A percentile compares a stretch with the other conserved stretches of the same genome.
These are phyloP conservation scores for Drosophila hamatofila DNA, from an alignment of 2,888 invertebrate genomes.

Conservation along the genomic window DNA sequence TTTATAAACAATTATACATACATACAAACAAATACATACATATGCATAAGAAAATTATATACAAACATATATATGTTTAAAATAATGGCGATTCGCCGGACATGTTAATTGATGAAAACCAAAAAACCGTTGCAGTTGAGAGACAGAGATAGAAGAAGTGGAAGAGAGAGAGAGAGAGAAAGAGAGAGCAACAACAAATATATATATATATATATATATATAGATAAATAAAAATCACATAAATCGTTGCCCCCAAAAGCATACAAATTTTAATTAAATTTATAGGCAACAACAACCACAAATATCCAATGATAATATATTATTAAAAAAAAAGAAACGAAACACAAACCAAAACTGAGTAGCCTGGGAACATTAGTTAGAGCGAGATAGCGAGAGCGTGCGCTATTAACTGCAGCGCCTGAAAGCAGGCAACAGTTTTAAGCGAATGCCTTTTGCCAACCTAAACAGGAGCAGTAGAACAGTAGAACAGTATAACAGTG, in stretches of 20 bases:
- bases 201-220: conserved; percentile 11
- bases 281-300: conserved; percentile 23
- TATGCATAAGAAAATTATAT: conserved; percentile 14
- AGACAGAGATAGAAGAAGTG: conserved; percentile 25
- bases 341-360: conserved; percentile 9
- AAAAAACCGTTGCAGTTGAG: conserved; percentile 14
- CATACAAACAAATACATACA: conserved; percentile 39
- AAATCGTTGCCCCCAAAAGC: conserved; percentile 37
- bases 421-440: conserved; percentile 39
- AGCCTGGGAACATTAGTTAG: conserved; percentile 34
- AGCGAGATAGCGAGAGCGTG: conserved; percentile 20
- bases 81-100: conserved; percentile 43
- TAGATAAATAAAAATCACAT: conserved; percentile 5
- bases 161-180: conserved; percentile 19
- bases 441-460: conserved; percentile 7
- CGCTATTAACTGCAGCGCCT: conserved; percentile 29
- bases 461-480: neutral
- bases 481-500: neutral
- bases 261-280: conserved; percentile 53
- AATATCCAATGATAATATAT: conserved; percentile 7
- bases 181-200: conserved; percentile 14
- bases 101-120: conserved; percentile 9
- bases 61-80: conserved; percentile 51
- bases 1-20: conserved; percentile 69
- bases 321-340: neutral